These are phyloP conservation scores for Pungitius pungitius DNA, from an alignment of 2,113 vertebrate species.

Conservation along the genomic window DNA sequence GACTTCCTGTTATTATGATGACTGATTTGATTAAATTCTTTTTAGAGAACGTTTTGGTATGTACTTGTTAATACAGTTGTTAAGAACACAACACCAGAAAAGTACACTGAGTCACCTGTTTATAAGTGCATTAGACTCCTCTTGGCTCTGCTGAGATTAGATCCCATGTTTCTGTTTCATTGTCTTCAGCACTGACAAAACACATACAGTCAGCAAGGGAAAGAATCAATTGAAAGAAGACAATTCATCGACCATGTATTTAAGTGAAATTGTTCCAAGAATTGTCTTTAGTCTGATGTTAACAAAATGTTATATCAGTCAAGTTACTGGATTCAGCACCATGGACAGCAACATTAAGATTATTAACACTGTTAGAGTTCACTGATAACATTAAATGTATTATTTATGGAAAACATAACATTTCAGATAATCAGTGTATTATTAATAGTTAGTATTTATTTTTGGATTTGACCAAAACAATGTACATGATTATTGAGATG, in stretches of 20 bases:
- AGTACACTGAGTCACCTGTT: conserved; percentile 32
- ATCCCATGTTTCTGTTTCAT: conserved; percentile 39
- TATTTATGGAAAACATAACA: too few relatives aligned
- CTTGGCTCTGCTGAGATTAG: conserved; percentile 15
- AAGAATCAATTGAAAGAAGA: conserved; percentile 6
- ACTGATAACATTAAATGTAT: too few relatives aligned
- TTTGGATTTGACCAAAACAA: too few relatives aligned
- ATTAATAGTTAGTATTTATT: too few relatives aligned
- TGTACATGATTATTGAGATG: not conserved
- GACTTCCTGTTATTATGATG: not conserved
- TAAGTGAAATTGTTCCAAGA: not conserved
- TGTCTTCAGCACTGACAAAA: conserved; percentile 11
- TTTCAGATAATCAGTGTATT: too few relatives aligned
- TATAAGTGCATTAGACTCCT: conserved; percentile 24
- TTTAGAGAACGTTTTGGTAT: not conserved
- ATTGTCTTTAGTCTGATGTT: not conserved
- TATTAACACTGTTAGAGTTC: too few relatives aligned
- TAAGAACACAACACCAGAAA: not conserved
- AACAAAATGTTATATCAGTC: not conserved
- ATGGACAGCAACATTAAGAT: conserved; percentile 43
- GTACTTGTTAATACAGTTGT: not conserved
- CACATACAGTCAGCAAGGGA: conserved; percentile 31
- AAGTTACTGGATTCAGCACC: conserved; percentile 41
- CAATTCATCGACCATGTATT: not conserved
- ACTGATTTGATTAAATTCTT: not conserved